Percentiles rank a stretch among this genome's conserved stretches.
phyloP scores from a whole-genome alignment of 1,140 invertebrate species.

The Carposina sasakii region DNA sequence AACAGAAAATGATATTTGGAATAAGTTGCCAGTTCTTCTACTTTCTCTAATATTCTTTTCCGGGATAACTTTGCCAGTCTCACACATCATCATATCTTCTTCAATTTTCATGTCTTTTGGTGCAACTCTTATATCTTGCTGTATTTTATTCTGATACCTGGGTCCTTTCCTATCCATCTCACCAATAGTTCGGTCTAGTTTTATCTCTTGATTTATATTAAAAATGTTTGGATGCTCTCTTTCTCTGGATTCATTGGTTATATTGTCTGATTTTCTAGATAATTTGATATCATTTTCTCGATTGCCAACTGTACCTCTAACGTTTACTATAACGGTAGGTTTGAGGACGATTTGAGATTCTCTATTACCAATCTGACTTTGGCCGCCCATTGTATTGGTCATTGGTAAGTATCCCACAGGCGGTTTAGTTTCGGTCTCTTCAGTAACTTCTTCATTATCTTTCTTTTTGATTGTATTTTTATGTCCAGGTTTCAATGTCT shows the following conservation, averaged over 20 bases:
- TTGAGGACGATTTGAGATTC: conserved; percentile 67
- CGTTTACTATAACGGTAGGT: conserved; percentile 66
- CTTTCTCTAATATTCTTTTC: conserved; percentile 13
- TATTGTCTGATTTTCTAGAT: conserved; percentile 34
- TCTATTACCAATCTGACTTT: conserved; percentile 65
- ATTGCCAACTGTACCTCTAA: conserved; percentile 55
- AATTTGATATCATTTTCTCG: conserved; percentile 57
- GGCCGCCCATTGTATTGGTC: conserved; percentile 54
- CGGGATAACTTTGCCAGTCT: conserved; percentile 28
- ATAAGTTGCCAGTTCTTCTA: conserved; percentile 22
- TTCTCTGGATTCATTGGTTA: conserved; percentile 22
- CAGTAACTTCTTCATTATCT: conserved; percentile 23
- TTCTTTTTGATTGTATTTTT: conserved; percentile 32
- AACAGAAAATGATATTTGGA: conserved; percentile 40
- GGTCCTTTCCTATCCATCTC: conserved; percentile 31
- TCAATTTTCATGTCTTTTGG: conserved; percentile 27
- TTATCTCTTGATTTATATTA: conserved; percentile 66
- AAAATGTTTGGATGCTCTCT: conserved; percentile 49
- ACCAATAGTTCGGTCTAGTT: conserved; percentile 39
- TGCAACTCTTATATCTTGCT: conserved; percentile 25
- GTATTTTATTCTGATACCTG: conserved; percentile 16
- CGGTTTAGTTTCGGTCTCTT: conserved; percentile 14
- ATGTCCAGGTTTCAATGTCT: conserved; percentile 27
- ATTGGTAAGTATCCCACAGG: conserved; percentile 29
- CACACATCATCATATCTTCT: conserved; percentile 52